Evolutionary conservation across 2,888 invertebrate genomes (phyloP).

Genomic region (Philereme transversata): DNA sequence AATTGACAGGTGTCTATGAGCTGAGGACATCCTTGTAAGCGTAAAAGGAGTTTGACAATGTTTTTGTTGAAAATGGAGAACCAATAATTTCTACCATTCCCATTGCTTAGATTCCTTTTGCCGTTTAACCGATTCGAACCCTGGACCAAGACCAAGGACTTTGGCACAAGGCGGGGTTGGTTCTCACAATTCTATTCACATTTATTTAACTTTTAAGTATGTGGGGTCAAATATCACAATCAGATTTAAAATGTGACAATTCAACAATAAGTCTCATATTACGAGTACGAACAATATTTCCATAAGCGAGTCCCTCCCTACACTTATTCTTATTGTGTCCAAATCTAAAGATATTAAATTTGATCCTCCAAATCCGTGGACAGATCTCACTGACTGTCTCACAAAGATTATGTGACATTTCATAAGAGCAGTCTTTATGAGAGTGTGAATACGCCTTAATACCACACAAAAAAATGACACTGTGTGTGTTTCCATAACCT

Average conservation of each 20-base stretch:
- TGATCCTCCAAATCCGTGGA: constrained; percentile 41
- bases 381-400: constrained; percentile 8
- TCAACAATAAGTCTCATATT: constrained; percentile 7
- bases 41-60: no score
- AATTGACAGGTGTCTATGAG: no score
- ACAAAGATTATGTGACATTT: constrained; percentile 44
- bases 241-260: constrained; percentile 4
- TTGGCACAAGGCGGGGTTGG: not conserved
- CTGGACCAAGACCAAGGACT: no score
- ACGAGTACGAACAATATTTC: constrained; percentile 26
- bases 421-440: constrained; percentile 39
- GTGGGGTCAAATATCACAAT: not conserved
- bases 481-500: constrained; percentile 25
- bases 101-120: no score
- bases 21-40: no score
- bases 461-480: constrained; percentile 49
- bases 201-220: not conserved
- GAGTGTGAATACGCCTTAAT: constrained; percentile 52
- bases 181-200: constrained; percentile 3
- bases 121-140: no score
- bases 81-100: no score
- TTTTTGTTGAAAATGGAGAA: no score
- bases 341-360: constrained; percentile 31
- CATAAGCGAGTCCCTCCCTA: constrained; percentile 27
- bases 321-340: constrained; percentile 42